Evolutionary conservation across 1,140 invertebrate genomes (phyloP).

Genomic region (Hirudo medicinalis): DNA sequence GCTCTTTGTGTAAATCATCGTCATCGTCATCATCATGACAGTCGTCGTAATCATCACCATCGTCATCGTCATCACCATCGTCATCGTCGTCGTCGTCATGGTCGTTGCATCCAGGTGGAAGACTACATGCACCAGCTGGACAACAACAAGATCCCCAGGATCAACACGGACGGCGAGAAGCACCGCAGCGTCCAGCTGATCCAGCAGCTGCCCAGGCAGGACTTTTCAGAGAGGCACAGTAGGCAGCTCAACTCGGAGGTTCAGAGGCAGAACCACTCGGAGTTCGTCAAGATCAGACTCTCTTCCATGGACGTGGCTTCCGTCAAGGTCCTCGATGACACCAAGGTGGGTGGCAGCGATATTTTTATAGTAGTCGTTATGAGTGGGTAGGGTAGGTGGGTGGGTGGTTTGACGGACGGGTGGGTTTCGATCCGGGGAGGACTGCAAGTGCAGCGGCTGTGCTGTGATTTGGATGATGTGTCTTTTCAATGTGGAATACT

Average conservation of each 20-base stretch:
- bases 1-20: too few species aligned
- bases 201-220: conserved; percentile 81
- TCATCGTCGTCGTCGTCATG: too few species aligned
- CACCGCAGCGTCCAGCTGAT: conserved; percentile 77
- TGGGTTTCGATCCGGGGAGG: too few species aligned
- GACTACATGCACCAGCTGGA: conserved; percentile 87
- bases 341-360: conserved; percentile 27
- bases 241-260: conserved; percentile 75
- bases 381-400: too few species aligned
- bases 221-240: conserved; percentile 72
- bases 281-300: conserved; percentile 70
- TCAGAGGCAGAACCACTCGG: conserved; percentile 68
- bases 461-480: too few species aligned
- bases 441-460: too few species aligned
- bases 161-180: conserved; percentile 83
- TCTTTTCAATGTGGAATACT: too few species aligned
- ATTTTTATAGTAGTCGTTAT: too few species aligned
- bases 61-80: too few species aligned
- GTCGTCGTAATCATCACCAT: too few species aligned
- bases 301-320: conserved; percentile 85
- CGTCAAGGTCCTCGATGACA: conserved; percentile 45
- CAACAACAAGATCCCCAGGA: conserved; percentile 90
- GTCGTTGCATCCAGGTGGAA: conserved; percentile 61
- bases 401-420: too few species aligned
- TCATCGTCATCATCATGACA: too few species aligned